A percentile compares a stretch with the other conserved stretches of the same genome.
Evolutionary conservation across 92 coral and sea anemone genomes (phyloP).

Genomic region (Epizoanthus ramosus): DNA sequence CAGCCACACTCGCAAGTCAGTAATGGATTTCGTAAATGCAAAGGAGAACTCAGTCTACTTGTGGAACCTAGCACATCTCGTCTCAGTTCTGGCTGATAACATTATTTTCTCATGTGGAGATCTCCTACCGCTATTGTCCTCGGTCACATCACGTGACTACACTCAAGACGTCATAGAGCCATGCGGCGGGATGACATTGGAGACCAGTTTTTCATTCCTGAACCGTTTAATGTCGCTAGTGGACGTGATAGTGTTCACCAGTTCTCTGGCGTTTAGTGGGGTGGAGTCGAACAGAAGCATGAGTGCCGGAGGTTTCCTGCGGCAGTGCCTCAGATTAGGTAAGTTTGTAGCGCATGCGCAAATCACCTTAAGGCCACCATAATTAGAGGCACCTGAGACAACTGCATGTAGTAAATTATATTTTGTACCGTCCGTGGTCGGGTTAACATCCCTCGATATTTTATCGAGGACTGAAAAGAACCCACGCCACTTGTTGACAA

Average conservation of each 20-base stretch:
- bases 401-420: too few species aligned
- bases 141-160: constrained; percentile 98
- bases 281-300: constrained; percentile 90
- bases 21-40: constrained; percentile 98
- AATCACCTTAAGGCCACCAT: neutral
- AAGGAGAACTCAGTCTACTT: constrained; percentile 91
- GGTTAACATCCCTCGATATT: too few species aligned
- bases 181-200: constrained; percentile 98
- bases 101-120: constrained; percentile 99
- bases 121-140: constrained; percentile 91
- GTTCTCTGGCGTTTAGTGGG: constrained; percentile 95
- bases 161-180: constrained; percentile 99
- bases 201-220: constrained; percentile 97
- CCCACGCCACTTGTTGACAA: too few species aligned
- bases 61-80: constrained; percentile 96
- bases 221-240: constrained; percentile 95
- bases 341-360: constrained; percentile 15
- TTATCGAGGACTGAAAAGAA: too few species aligned
- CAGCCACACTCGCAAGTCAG: constrained; percentile 95
- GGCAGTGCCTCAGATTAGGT: constrained; percentile 98
- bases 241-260: constrained; percentile 97
- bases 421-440: too few species aligned
- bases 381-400: too few species aligned
- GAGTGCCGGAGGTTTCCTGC: constrained; percentile 94
- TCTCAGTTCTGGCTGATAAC: constrained; percentile 95